Evolutionary conservation across 2,888 invertebrate species (phyloP).

Genomic region (Dasysyrphus albostriatus): DNA sequence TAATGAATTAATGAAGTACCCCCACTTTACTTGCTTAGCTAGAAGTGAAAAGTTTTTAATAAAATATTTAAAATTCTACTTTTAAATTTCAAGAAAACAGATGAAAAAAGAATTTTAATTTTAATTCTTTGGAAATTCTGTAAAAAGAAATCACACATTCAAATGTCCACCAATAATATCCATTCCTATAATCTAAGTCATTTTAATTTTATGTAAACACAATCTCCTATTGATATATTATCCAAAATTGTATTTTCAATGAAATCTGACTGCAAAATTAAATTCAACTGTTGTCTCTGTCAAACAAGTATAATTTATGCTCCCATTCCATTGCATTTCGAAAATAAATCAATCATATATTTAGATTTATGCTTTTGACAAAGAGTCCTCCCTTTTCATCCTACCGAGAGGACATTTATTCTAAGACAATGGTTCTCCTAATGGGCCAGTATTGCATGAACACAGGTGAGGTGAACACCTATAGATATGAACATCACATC

Average conservation of each 20-base stretch:
- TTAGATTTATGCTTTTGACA: conserved; percentile 65
- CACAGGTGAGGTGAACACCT: conserved; percentile 36
- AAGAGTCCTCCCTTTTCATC: conserved; percentile 29
- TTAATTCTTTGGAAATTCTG: too few relatives aligned
- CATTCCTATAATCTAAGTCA: too few relatives aligned
- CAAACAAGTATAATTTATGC: conserved; percentile 61
- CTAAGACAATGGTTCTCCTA: background rate
- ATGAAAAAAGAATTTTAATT: too few relatives aligned
- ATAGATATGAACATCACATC: background rate
- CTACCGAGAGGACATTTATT: conserved; percentile 8
- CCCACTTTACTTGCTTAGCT: too few relatives aligned
- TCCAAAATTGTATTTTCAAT: background rate
- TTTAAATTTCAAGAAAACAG: too few relatives aligned
- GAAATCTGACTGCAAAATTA: conserved; percentile 43
- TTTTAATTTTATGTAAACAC: too few relatives aligned
- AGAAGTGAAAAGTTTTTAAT: too few relatives aligned
- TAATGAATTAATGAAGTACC: too few relatives aligned
- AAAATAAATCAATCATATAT: conserved; percentile 64
- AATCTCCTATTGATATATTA: too few relatives aligned
- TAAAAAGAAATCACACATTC: too few relatives aligned
- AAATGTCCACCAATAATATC: too few relatives aligned
- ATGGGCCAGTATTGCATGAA: background rate
- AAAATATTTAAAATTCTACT: too few relatives aligned
- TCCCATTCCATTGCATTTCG: conserved; percentile 44
- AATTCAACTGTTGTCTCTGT: conserved; percentile 50